phyloP scores from a whole-genome alignment of 92 coral and sea anemone species.

The Palythoa grandis region DNA sequence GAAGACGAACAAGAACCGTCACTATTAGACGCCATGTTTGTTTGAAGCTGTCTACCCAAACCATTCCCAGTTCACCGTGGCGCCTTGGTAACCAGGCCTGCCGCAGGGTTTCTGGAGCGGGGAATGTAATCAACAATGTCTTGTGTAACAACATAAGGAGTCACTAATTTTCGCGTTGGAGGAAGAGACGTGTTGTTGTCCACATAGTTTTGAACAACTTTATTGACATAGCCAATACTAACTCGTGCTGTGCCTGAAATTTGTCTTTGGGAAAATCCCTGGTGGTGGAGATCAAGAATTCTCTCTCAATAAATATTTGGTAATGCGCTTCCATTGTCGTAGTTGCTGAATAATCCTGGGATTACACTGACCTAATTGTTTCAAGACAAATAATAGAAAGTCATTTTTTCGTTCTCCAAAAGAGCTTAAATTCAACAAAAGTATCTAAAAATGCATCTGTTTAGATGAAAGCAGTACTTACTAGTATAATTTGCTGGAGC shows the following conservation, averaged over 20 bases:
- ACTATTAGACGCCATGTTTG: no score
- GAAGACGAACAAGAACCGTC: no score
- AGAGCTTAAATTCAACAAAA: conserved; percentile 45
- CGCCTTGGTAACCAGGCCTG: no score
- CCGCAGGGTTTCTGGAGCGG: no score
- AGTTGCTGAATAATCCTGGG: conserved; percentile 40
- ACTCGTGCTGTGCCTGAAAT: conserved; percentile 44
- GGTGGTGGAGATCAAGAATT: conserved; percentile 57
- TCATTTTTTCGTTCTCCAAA: conserved; percentile 20
- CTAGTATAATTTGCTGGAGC: conserved; percentile 40
- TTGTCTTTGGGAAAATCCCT: conserved; percentile 53
- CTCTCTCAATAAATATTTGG: conserved; percentile 54
- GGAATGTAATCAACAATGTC: conserved; percentile 57
- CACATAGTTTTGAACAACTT: conserved; percentile 48
- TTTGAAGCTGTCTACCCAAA: no score
- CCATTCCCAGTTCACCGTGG: no score
- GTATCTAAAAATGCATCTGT: conserved; percentile 6
- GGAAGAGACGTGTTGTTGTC: conserved; percentile 47
- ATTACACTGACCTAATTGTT: conserved; percentile 43
- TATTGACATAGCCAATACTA: no score
- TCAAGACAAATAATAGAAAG: conserved; percentile 12
- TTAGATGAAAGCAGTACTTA: conserved; percentile 36
- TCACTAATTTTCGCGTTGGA: conserved; percentile 27
- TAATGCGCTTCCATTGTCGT: conserved; percentile 40
- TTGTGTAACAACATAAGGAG: no score